phyloP scores from a whole-genome alignment of 1,140 invertebrate species.

The Schlechtendalia chinensis region DNA sequence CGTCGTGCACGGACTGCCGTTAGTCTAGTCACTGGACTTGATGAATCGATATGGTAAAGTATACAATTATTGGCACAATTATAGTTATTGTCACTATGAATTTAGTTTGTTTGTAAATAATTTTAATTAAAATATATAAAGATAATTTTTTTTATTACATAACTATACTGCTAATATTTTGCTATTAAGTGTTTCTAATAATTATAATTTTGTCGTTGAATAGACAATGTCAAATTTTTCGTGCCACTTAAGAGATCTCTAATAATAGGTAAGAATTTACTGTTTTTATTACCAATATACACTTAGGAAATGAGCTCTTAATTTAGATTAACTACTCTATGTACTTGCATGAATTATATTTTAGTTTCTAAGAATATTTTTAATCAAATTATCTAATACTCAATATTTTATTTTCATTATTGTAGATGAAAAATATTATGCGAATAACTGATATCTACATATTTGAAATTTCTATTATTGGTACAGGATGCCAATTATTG shows the following conservation, averaged over 20 bases:
- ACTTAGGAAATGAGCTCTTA: background rate
- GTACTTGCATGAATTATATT: background rate
- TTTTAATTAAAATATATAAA: no score
- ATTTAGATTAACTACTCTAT: background rate
- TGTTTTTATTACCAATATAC: background rate
- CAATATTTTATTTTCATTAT: background rate
- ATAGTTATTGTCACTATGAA: no score
- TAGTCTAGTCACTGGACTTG: no score
- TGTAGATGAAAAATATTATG: background rate
- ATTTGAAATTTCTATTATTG: background rate
- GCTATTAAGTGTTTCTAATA: background rate
- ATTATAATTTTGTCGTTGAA: background rate
- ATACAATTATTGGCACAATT: no score
- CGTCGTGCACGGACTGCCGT: no score
- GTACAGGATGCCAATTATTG: background rate
- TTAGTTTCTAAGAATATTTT: background rate
- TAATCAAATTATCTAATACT: background rate
- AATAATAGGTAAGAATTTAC: background rate
- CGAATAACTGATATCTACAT: background rate
- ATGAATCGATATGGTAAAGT: no score
- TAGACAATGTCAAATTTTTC: background rate
- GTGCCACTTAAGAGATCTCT: background rate
- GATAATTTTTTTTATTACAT: no score
- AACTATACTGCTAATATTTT: no score
- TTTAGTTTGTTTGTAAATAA: no score